Base-by-base conservation (phyloP, 2,888 invertebrate genomes). In the Oxyteleia sp. region DNA sequence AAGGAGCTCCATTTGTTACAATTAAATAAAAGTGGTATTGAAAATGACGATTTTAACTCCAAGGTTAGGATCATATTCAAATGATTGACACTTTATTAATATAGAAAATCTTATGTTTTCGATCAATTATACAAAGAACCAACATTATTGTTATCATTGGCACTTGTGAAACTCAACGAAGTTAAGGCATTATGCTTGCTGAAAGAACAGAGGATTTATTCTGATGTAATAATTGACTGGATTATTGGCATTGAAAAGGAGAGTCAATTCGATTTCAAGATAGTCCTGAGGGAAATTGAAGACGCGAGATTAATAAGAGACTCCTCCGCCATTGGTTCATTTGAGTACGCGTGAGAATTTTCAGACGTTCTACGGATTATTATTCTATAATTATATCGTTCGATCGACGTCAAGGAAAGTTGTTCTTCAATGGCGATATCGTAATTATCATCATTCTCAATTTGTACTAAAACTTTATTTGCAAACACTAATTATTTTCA, bases 171-270 rank as follows among this genome's bases (percentile, higher is more conserved):
- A 15, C 11, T 57, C 38, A 15, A 43, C 1, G 5, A 16, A 47
- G 43, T 61, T 16, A 47, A 16, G 32, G 26, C 32, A 32, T 47
- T 63, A 23, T 7, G 32, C 16, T 29, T 18, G 61, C 16, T 47
- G 61, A 51, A 29, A 49, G 66, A 72, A 82, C 45, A 35, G 45
- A 61, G 15, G 55, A 63, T 59, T 74, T 79, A 74, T 79, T 79
- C 64, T 49, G 78, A 69, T 74, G 69, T 57, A 49, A 79, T 79
- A 74, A 74, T 79, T 72, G 53, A 74, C 63, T 64, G 43, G 69
- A 79, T 83, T 83, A 83, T 83, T 79, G 74, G 47, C 64, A 64
- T 69, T 75, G 75, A 78, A 72, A 74, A 72, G 63, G 47, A 51
- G 43, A 53, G 64, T 79, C 23, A 68, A 68, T 71, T 79, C 61